phyloP scores from a whole-genome alignment of 2,797 vertebrate genomes.

The Melanotaenia maccullochi region DNA sequence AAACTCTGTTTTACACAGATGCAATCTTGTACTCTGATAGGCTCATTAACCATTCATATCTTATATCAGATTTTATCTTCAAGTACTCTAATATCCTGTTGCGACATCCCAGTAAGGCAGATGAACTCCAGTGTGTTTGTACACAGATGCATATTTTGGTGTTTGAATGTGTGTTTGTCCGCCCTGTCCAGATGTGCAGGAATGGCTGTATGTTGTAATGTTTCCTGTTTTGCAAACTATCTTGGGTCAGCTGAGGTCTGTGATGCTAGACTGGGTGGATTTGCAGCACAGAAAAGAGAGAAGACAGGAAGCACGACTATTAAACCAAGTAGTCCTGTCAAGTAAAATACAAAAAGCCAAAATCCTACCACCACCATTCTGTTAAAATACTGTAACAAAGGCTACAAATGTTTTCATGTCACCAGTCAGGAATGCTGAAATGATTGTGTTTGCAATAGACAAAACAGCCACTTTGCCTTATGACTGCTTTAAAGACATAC shows the following conservation, averaged over 20 bases:
- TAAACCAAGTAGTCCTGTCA: not conserved
- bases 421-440: conserved; percentile 53
- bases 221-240: conserved; percentile 79
- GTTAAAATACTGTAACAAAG: conserved; percentile 8
- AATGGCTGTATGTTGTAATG: conserved; percentile 68
- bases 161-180: conserved; percentile 54
- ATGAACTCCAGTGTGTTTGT: conserved; percentile 10
- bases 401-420: conserved; percentile 31
- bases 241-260: conserved; percentile 55
- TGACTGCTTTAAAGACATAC: conserved; percentile 12
- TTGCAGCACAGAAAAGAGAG: not conserved
- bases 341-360: conserved; percentile 1
- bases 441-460: conserved; percentile 29
- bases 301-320: conserved; percentile 1
- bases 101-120: conserved; percentile 44
- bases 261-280: conserved; percentile 13
- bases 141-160: conserved; percentile 41
- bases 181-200: conserved; percentile 75
- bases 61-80: conserved; percentile 46
- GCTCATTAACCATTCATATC: conserved; percentile 49
- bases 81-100: conserved; percentile 69
- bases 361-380: not conserved
- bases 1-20: conserved; percentile 22
- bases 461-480: conserved; percentile 19
- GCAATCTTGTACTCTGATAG: conserved; percentile 14